A percentile compares a stretch with the other conserved stretches of the same genome.
Conservation (phyloP, 2,888 invertebrate species). For the Ryuthela nishihirai region DNA sequence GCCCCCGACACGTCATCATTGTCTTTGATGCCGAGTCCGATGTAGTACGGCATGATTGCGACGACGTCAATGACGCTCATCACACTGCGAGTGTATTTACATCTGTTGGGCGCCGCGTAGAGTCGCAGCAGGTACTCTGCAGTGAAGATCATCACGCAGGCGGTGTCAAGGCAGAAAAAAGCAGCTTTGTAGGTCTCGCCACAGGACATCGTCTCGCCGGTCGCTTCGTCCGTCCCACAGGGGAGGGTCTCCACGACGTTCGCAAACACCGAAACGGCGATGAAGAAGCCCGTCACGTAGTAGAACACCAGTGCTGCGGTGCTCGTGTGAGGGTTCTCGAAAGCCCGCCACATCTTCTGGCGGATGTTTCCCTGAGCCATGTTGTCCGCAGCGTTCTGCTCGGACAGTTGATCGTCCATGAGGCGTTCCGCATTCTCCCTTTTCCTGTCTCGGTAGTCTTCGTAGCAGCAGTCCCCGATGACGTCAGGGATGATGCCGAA, state of each 20-base stretch:
- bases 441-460: slow-evolving; percentile 98
- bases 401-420: slow-evolving; percentile 93
- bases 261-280: slow-evolving; percentile 98
- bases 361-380: slow-evolving; percentile 66
- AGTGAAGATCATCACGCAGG: slow-evolving; percentile 99
- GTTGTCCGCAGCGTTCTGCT: slow-evolving; percentile 73
- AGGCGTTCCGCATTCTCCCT: slow-evolving; percentile 97
- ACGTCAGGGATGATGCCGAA: slow-evolving; percentile 97
- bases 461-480: slow-evolving; percentile 98
- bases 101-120: slow-evolving; percentile 97
- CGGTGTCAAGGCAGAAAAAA: slow-evolving; percentile 99
- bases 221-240: slow-evolving; percentile 63
- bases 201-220: slow-evolving; percentile 67
- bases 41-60: slow-evolving; percentile 98
- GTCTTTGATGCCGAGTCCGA: slow-evolving; percentile 94
- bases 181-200: slow-evolving; percentile 97
- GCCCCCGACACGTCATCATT: slow-evolving; percentile 99
- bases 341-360: slow-evolving; percentile 99
- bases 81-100: slow-evolving; percentile 94
- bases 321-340: slow-evolving; percentile 98
- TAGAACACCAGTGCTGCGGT: slow-evolving; percentile 98
- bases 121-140: slow-evolving; percentile 89
- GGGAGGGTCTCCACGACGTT: slow-evolving; percentile 98
- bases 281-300: slow-evolving; percentile 99
- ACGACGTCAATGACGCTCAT: slow-evolving; percentile 99